phyloP scores from a whole-genome alignment of 2,888 invertebrate species.

The Tenthredo livida region DNA sequence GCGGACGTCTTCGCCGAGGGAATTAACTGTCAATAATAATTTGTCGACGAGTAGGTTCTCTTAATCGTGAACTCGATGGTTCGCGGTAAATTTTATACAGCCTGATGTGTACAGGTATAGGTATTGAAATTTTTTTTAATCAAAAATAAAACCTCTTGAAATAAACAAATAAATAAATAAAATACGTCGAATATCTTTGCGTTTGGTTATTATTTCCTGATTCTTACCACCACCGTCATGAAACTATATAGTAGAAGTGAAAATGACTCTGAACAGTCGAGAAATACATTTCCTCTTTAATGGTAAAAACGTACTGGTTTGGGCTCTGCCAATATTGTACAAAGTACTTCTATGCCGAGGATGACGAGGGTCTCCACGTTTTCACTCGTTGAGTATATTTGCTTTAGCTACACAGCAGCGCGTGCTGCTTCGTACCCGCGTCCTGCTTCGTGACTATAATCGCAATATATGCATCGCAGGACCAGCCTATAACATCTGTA shows the following conservation, averaged over 20 bases:
- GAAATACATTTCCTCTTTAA: constrained; percentile 7
- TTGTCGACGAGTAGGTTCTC: constrained; percentile 30
- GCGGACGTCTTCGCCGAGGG: constrained; percentile 39
- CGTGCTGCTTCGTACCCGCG: constrained; percentile 31
- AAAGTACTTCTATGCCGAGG: neutral
- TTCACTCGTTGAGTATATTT: constrained; percentile 35
- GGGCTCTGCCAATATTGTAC: constrained; percentile 32
- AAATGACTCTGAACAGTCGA: neutral
- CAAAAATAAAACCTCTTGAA: neutral
- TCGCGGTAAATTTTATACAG: neutral
- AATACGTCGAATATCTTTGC: neutral
- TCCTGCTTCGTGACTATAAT: constrained; percentile 9
- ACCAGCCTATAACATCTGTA: constrained; percentile 29
- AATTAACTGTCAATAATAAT: constrained; percentile 48
- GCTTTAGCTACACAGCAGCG: constrained; percentile 46
- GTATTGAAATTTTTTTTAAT: neutral
- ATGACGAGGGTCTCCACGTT: neutral
- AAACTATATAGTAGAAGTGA: neutral
- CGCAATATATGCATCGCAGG: neutral
- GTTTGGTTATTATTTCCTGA: neutral
- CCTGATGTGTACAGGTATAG: neutral
- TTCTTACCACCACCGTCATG: neutral
- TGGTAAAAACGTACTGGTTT: neutral
- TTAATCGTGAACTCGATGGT: constrained; percentile 1
- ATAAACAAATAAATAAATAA: neutral